Base-by-base conservation (phyloP, 2,888 invertebrate genomes). In the Copidosoma aretas region DNA sequence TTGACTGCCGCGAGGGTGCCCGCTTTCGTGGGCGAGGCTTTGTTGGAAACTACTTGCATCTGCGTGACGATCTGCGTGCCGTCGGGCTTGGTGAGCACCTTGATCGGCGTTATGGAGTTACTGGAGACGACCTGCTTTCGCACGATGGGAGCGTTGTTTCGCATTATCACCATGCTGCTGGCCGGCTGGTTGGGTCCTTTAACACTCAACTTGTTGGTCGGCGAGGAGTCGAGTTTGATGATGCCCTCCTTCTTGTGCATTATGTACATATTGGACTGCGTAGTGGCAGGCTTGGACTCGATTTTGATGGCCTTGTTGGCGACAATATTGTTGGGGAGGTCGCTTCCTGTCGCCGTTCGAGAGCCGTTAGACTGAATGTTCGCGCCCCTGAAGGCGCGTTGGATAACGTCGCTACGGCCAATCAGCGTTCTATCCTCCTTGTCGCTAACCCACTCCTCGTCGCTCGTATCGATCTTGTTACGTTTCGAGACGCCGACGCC, bases 191-290 rank as follows among this genome's bases (percentile, higher is more conserved):
- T 52, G 10, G 56, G 70, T 14, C 71, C 86, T 77, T 88, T 89
- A 64, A 88, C 76, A 2, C 77, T 75, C 5, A 82, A 73, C 70
- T 83, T 83, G 12, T 77, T 79, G 73, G 88, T 87, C 0, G 88
- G 88, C 0, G 89, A 87, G 0, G 90, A 89, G 79, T 91, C 90
- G 65, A 91, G 85, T 81, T 91, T 91, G 81, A 91, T 90, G 62
- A 91, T 90, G 53, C 91, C 91, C 49, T 91, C 90, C 74, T 91
- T 91, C 81, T 90, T 89, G 12, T 91, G 91, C 90, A 92, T 91
- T 65, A 91, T 90, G 79, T 91, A 92, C 51, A 92, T 90, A 75
- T 91, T 91, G 76, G 87, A 84, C 75, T 87, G 85, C 62, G 87
- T 60, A 4, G 43, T 8, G 85, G 91, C 87, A 81, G 91, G 91